Percentiles rank a stretch among this genome's conserved stretches.
Evolutionary conservation across 1,140 invertebrate genomes (phyloP).

Genomic region (Ceratitis capitata): DNA sequence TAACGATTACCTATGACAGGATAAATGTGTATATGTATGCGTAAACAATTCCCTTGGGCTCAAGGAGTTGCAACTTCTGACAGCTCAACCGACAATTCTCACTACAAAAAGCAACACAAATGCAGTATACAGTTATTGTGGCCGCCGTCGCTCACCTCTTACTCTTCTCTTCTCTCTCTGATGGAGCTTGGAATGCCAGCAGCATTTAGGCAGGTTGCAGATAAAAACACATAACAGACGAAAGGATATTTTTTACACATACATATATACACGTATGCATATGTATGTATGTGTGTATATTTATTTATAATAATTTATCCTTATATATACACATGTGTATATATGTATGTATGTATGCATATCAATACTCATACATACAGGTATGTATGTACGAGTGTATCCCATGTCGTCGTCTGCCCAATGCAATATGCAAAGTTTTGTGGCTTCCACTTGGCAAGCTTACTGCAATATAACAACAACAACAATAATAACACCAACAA

Average conservation of each 20-base stretch:
- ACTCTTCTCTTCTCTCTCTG: too few species aligned
- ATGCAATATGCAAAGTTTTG: constrained; percentile 36
- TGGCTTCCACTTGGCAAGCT: constrained; percentile 25
- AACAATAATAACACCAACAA: too few species aligned
- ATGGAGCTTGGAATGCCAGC: neutral
- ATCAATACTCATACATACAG: neutral
- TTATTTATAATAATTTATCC: too few species aligned
- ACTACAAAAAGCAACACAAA: neutral
- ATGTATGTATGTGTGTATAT: neutral
- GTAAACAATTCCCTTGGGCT: constrained; percentile 33
- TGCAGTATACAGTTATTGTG: constrained; percentile 23
- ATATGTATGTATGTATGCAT: neutral
- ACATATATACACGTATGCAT: too few species aligned
- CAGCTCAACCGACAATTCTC: constrained; percentile 16
- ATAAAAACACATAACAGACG: neutral
- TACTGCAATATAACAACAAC: constrained; percentile 8
- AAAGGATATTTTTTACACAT: too few species aligned
- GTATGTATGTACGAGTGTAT: too few species aligned
- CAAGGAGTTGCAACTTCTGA: constrained; percentile 29
- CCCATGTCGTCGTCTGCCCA: neutral
- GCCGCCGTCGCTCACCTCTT: neutral
- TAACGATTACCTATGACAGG: neutral
- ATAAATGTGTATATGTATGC: too few species aligned
- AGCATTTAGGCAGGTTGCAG: neutral
- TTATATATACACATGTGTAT: neutral